Evolutionary conservation across 2,113 vertebrate species (phyloP).

Genomic region (Gila orcuttii): DNA sequence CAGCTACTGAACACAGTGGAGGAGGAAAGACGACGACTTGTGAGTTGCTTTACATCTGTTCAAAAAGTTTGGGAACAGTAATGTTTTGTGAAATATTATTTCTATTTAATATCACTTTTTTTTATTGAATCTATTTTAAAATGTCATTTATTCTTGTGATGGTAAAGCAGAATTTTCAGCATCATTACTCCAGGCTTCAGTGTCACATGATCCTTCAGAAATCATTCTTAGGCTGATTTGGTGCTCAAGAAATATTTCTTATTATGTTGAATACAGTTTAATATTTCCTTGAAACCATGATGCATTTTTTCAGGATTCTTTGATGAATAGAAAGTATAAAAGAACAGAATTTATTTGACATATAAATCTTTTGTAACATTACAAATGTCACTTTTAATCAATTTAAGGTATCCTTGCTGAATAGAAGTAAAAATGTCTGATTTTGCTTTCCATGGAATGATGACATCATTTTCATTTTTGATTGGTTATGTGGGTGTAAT

Average conservation of each 20-base stretch:
- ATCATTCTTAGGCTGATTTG: not conserved
- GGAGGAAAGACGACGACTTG: constrained; percentile 93
- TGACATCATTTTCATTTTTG: too few species aligned
- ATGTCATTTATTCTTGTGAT: not conserved
- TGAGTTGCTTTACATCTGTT: constrained; percentile 69
- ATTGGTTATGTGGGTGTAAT: not conserved
- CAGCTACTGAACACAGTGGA: constrained; percentile 94
- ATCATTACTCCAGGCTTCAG: not conserved
- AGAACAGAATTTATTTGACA: not conserved
- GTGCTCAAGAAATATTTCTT: not conserved
- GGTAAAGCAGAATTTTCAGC: not conserved
- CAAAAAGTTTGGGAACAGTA: not conserved
- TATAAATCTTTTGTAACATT: not conserved
- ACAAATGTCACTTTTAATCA: not conserved
- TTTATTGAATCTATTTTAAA: not conserved
- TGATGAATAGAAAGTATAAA: too few species aligned
- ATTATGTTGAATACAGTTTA: not conserved
- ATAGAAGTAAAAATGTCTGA: not conserved
- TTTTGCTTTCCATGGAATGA: too few species aligned
- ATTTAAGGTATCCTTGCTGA: not conserved
- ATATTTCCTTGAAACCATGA: not conserved
- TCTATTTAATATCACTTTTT: not conserved
- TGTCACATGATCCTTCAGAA: not conserved
- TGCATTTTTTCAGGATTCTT: too few species aligned
- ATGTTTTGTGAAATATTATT: not conserved